These are phyloP conservation scores for Xiphophorus couchianus DNA, from an alignment of 2,113 vertebrate genomes.

Conservation along the genomic window DNA sequence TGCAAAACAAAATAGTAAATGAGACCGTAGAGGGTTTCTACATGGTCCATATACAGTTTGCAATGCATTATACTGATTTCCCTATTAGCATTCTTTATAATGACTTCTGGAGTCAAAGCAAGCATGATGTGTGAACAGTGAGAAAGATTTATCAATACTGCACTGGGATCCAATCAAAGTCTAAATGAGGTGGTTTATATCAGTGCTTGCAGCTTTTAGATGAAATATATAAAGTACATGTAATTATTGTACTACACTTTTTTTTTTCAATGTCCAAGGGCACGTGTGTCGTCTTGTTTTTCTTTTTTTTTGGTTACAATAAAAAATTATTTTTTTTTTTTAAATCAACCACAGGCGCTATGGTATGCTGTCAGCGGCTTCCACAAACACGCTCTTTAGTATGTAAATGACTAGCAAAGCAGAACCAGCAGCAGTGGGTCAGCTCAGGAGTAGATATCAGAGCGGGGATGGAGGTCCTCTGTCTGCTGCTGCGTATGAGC, in stretches of 20 bases:
- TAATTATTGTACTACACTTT: not conserved
- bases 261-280: not conserved
- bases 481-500: conserved; percentile 43
- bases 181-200: not conserved
- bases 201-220: not conserved
- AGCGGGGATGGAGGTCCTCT: conserved; percentile 43
- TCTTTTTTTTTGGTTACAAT: not conserved
- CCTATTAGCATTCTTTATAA: not conserved
- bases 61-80: conserved; percentile 13
- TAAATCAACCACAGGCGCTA: not conserved
- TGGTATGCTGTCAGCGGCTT: conserved; percentile 11
- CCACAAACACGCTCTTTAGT: conserved; percentile 38
- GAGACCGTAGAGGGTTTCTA: conserved; percentile 13
- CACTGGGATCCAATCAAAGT: too few species aligned
- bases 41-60: conserved; percentile 11
- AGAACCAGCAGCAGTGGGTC: conserved; percentile 41
- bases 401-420: conserved; percentile 41
- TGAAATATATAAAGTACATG: not conserved
- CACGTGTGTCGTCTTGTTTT: not conserved
- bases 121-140: not conserved
- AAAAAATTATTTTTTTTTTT: too few species aligned
- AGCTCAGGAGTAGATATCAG: conserved; percentile 56
- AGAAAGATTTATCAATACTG: too few species aligned
- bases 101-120: not conserved
- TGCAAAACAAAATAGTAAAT: conserved; percentile 35